Evolutionary conservation across 1,140 invertebrate species (phyloP), one percentile per base, ranked within the genome.

Genomic region (Lepidurus apus): DNA sequence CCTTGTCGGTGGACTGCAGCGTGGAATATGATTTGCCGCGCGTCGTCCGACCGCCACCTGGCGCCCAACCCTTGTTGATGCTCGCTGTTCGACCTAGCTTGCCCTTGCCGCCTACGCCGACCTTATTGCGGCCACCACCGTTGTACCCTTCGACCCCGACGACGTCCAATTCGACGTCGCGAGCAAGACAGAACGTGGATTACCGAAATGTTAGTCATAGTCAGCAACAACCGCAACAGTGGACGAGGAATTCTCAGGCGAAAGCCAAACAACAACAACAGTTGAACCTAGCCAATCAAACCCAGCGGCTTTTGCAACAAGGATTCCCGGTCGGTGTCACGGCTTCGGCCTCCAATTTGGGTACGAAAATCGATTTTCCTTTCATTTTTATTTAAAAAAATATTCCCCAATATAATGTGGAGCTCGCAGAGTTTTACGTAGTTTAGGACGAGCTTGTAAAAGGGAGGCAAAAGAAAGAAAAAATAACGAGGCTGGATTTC

Each of bases 21-120:
- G 92, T 93, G 79, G 92, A 93, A 85, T 93, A 93, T 87, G 92
- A 93, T 86, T 86, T 93, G 82, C 92, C 92, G 78, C 92, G 92
- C 82, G 90, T 92, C 84, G 91, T 92, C 43, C 92, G 93, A 84
- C 92, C 92, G 79, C 92, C 92, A 80, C 90, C 90, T 81, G 91
- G 91, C 43, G 90, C 90, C 80, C 21, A 80, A 74, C 79, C 79
- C 21, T 74, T 80, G 26, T 76, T 80, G 53, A 78, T 77, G 65
- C 42, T 79, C 11, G 78, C 78, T 13, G 74, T 74, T 7, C 78
- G 73, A 9, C 44, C 74, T 75, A 74, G 44, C 21, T 42, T 79
- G 11, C 43, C 73, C 24, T 65, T 65, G 24, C 24, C 65, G 43
- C 21, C 76, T 26, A 77, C 76, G 76, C 76, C 76, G 13, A 47